Evolutionary conservation across 2,797 vertebrate genomes (phyloP).

Genomic region (Mallotus villosus): DNA sequence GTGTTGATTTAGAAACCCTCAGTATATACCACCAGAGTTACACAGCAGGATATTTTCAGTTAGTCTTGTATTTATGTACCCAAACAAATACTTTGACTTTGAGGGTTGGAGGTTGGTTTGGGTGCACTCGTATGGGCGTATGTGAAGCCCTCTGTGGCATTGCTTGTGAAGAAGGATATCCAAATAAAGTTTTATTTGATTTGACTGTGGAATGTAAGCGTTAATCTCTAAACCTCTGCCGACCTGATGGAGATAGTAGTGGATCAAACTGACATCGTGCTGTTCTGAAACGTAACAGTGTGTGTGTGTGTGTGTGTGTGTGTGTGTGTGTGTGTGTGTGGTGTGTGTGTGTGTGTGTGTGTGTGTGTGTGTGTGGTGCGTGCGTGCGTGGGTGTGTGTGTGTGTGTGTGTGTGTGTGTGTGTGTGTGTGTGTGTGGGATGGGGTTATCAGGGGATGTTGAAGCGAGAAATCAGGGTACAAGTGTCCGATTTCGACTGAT

Average conservation of each 20-base stretch:
- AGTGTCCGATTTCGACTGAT: conserved; percentile 11
- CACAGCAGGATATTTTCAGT: neutral
- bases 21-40: neutral
- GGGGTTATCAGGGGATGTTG: neutral
- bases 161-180: too few relatives aligned
- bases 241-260: neutral
- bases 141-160: too few relatives aligned
- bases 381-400: too few relatives aligned
- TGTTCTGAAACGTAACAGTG: conserved; percentile 19
- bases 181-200: neutral
- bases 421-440: neutral
- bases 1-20: neutral
- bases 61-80: neutral
- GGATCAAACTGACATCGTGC: conserved; percentile 19
- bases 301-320: neutral
- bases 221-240: neutral
- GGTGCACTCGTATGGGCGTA: too few relatives aligned
- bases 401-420: neutral
- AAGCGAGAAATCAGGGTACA: conserved; percentile 19
- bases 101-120: too few relatives aligned
- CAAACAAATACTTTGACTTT: neutral
- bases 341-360: too few relatives aligned
- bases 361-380: neutral
- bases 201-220: neutral
- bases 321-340: too few relatives aligned